phyloP scores from a whole-genome alignment of 2,113 vertebrate species.

The Puma concolor region DNA sequence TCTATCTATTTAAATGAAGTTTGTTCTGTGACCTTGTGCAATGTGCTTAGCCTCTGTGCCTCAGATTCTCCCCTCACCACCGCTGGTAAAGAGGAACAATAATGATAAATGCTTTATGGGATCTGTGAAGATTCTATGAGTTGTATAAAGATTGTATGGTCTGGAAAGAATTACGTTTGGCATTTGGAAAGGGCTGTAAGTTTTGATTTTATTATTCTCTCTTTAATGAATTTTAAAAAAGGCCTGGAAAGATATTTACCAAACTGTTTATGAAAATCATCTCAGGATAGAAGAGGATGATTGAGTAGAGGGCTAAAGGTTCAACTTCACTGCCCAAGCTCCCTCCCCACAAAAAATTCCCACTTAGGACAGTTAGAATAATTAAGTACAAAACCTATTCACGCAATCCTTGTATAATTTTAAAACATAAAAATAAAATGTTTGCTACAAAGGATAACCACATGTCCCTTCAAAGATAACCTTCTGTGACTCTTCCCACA shows the following conservation, averaged over 20 bases:
- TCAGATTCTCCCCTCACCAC: accelerated
- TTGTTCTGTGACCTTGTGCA: neutral
- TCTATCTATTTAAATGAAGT: neutral
- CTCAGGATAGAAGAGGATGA: neutral
- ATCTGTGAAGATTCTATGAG: neutral
- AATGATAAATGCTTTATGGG: neutral
- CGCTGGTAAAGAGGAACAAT: neutral
- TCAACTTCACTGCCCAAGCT: neutral
- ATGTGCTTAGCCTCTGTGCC: neutral
- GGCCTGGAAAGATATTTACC: neutral
- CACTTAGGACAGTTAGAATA: neutral
- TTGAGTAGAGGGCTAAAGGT: neutral
- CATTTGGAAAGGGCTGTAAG: neutral
- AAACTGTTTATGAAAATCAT: neutral
- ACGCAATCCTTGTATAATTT: neutral
- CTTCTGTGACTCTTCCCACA: neutral
- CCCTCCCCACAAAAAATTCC: neutral
- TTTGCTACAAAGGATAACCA: neutral
- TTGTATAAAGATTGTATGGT: neutral
- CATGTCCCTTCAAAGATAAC: neutral
- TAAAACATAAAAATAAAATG: conserved; percentile 3
- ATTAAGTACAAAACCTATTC: neutral
- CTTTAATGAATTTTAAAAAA: neutral
- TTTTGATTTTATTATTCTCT: neutral
- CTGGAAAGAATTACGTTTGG: neutral